Evolutionary conservation across 2,797 vertebrate species (phyloP), one percentile per base, ranked within the genome.

Genomic region (Mastacembelus armatus): DNA sequence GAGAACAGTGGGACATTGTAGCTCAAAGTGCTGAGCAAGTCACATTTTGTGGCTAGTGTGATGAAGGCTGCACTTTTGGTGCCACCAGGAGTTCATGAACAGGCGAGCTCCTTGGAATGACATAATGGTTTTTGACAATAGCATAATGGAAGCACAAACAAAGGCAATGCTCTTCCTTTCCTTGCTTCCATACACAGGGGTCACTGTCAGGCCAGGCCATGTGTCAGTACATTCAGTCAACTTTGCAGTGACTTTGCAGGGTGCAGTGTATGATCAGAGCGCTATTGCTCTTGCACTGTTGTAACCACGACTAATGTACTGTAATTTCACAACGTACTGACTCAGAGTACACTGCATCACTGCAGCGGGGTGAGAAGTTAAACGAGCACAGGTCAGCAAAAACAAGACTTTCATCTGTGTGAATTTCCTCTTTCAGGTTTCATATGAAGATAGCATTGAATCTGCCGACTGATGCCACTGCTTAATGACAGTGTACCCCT

Each of bases 1-100:
- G 79, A 67, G 66, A 74, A 70, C 59, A 74, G 62, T 40, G 22
- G 56, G 77, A 69, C 45, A 22, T 55, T 70, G 67, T 54, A 27
- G 39, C 22, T 43, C 54, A 52, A 77, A 77, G 35, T 75, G 76
- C 70, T 69, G 57, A 73, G 49, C 42, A 42, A 18, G 32, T 67
- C 52, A 26, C n/a, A 36, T 47, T 69, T 74, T 71, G 60, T 62
- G 49, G 48, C 44, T 24, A 15, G 43, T 38, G 47, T 26, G 30
- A 61, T 1, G 6, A 49, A 5, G 3, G 36, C 30, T 47, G 48
- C 26, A 45, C 29, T 32, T 40, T 71, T 52, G 49, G 18, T 47
- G 30, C 33, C 10, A 36, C 14, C 43, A 49, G 39, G 64, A 68
- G 2, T 48, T 67, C 26, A 51, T 15, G 18, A 66, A 61, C 73